These are phyloP conservation scores for Cecidostiba fungosa DNA, from an alignment of 2,888 invertebrate genomes.

Conservation along the genomic window DNA sequence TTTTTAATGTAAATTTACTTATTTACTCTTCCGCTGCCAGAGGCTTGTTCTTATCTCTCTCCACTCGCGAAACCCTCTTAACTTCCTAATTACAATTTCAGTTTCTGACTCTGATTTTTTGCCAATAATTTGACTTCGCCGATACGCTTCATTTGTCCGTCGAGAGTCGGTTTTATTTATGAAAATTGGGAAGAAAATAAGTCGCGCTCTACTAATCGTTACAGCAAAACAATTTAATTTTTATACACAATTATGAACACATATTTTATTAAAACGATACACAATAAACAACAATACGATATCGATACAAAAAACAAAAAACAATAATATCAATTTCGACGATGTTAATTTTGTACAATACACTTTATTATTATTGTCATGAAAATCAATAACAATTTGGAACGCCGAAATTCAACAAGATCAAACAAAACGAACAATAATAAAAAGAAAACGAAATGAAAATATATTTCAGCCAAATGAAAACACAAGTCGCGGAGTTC, in stretches of 20 bases:
- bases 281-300: constrained; percentile 58
- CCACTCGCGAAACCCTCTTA: constrained; percentile 55
- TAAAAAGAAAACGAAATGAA: constrained; percentile 41
- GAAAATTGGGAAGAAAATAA: constrained; percentile 39
- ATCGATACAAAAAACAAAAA: constrained; percentile 49
- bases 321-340: constrained; percentile 55
- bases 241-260: constrained; percentile 55
- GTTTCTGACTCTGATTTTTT: constrained; percentile 10
- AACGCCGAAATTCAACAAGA: constrained; percentile 47
- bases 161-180: constrained; percentile 48
- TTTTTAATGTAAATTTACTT: constrained; percentile 62
- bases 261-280: constrained; percentile 56
- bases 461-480: constrained; percentile 42
- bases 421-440: constrained; percentile 44
- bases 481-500: constrained; percentile 46
- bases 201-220: constrained; percentile 31
- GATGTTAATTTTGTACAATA: constrained; percentile 56
- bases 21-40: constrained; percentile 44
- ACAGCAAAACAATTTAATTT: constrained; percentile 49
- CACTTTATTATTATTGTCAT: constrained; percentile 59
- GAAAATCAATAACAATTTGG: constrained; percentile 59
- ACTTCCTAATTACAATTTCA: constrained; percentile 31
- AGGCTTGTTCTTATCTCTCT: constrained; percentile 55
- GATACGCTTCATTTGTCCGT: constrained; percentile 62
- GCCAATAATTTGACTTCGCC: constrained; percentile 16